Evolutionary conservation across 2,888 invertebrate genomes (phyloP).

Genomic region (Drosophila yooni): DNA sequence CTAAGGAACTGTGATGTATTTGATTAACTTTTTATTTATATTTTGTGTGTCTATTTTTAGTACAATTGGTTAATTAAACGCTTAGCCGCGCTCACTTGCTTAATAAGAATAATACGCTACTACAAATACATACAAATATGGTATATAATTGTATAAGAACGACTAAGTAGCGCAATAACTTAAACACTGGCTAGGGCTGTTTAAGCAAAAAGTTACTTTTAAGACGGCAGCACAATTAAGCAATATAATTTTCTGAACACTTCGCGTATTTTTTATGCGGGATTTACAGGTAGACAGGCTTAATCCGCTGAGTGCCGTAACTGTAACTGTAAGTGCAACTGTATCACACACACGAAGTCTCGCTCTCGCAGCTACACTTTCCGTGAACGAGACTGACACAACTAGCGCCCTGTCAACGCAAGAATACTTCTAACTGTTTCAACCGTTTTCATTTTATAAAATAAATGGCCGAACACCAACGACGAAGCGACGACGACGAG

Average conservation of each 20-base stretch:
- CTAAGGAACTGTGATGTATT: conserved; percentile 35
- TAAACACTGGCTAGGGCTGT: conserved; percentile 30
- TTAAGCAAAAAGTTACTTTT: conserved; percentile 3
- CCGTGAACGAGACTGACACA: conserved; percentile 61
- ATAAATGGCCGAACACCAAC: conserved; percentile 44
- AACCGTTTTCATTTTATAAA: conserved; percentile 66
- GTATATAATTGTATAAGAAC: conserved; percentile 16
- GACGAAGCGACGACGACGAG: conserved; percentile 20
- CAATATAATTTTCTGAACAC: conserved; percentile 13
- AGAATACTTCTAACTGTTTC: conserved; percentile 80
- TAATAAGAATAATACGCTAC: conserved; percentile 15
- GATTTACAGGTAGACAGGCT: not conserved
- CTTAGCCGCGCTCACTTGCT: conserved; percentile 28
- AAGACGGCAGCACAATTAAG: conserved; percentile 6
- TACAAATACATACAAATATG: not conserved
- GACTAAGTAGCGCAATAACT: conserved; percentile 30
- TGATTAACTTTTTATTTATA: not conserved
- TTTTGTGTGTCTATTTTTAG: not conserved
- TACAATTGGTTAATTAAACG: conserved; percentile 19
- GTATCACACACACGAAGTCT: conserved; percentile 4
- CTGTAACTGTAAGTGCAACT: not conserved
- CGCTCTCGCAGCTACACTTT: conserved; percentile 38
- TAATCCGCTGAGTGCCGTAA: not conserved
- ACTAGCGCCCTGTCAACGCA: conserved; percentile 72
- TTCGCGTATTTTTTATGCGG: not conserved